Evolutionary conservation across 2,113 vertebrate genomes (phyloP).

Genomic region (Pungitius pungitius): DNA sequence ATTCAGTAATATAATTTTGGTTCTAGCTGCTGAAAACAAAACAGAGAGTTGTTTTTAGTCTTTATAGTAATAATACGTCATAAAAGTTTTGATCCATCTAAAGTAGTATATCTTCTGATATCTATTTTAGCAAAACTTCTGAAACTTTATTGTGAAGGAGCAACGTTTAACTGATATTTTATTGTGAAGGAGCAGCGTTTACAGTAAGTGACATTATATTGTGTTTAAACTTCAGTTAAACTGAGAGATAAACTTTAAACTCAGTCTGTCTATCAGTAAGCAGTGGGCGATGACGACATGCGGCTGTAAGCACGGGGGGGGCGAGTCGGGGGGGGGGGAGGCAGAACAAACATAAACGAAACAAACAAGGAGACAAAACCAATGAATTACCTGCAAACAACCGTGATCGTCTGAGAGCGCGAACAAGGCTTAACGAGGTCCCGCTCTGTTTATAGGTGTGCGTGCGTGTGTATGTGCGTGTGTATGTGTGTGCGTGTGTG

Average conservation of each 20-base stretch:
- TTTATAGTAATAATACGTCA: background rate
- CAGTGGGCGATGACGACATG: conserved; percentile 9
- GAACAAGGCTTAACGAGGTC: conserved; percentile 73
- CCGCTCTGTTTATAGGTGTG: conserved; percentile 29
- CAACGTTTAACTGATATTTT: background rate
- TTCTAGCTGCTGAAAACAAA: background rate
- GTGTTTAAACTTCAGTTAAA: background rate
- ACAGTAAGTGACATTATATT: background rate
- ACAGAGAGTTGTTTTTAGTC: background rate
- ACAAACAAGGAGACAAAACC: conserved; percentile 72
- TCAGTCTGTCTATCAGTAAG: conserved; percentile 18
- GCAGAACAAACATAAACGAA: conserved; percentile 61
- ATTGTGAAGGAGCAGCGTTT: background rate
- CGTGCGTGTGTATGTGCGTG: conserved; percentile 12
- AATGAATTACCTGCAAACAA: conserved; percentile 73
- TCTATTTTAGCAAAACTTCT: too few species aligned
- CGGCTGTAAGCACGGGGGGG: conserved; percentile 8
- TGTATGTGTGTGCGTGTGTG: conserved; percentile 9
- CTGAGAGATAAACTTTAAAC: conserved; percentile 9
- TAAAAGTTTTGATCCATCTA: too few species aligned
- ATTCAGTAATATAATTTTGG: too few species aligned
- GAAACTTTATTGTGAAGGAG: too few species aligned
- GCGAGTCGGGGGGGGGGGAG: conserved; percentile 5
- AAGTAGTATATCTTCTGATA: too few species aligned
- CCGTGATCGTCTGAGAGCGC: conserved; percentile 37